Base-by-base conservation (phyloP, 2,113 vertebrate species). In the Ammodramus savannarum region DNA sequence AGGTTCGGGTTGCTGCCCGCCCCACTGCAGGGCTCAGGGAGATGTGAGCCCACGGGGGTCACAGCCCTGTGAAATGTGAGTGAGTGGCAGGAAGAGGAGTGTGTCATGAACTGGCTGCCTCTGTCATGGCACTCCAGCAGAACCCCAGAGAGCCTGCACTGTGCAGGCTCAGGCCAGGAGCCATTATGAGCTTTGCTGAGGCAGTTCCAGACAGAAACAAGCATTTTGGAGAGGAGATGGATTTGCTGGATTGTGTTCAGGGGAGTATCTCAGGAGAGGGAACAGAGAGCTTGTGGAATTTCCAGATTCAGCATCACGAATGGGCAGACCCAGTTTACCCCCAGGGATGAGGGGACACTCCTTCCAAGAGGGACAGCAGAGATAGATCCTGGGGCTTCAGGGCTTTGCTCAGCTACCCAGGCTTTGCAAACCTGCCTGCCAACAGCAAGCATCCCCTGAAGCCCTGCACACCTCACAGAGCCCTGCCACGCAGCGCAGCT, bases 61-160 rank as follows among this genome's bases (percentile, higher is more conserved):
- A 89, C 38, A 90, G 69, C 61, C 92, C 57, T 10, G 11, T 91
- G 93, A 96, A 96, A 96, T 1, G 32, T 87, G 89, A 89, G 94
- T 8, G 13, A 87, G 68, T 2, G 1, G n/a, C n/a, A 43, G n/a
- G 36, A 39, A 55, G 19, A 58, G 19, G 13, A 85, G 39, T 3
- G 1, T 1, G 10, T 31, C 55, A 31, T 32, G 34, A 76, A n/a
- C 16, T 31, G 46, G 19, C 39, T 93, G 87, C 19, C 32, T 74
- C 54, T 0, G 0, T 48, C 34, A 26, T 2, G 4, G 57, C 43
- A 39, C 25, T 77, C 59, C 3, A 2, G 31, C 5, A 23, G 43
- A 31, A 80, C 23, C 15, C 2, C 1, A 63, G 15, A 27, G 20
- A 17, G 67, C 51, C 34, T 46, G 76, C 8, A 31, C 31, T 9